phyloP scores from a whole-genome alignment of 2,888 invertebrate genomes.

The Pollenia angustigena region DNA sequence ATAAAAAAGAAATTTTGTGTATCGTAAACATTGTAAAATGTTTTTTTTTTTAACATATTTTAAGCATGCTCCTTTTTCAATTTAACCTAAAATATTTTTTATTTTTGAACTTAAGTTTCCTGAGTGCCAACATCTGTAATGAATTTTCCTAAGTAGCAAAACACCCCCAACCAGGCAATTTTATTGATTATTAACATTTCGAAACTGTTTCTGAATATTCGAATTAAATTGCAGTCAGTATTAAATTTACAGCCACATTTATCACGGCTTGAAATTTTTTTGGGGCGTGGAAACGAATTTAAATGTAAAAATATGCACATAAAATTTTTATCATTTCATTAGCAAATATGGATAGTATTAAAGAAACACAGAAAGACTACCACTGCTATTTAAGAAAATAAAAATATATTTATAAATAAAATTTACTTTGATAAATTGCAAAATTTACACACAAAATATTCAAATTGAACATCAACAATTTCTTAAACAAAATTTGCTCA shows the following conservation, averaged over 20 bases:
- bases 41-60: too few relatives aligned
- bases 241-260: conserved; percentile 7
- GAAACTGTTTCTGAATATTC: conserved; percentile 3
- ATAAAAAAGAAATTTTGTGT: too few relatives aligned
- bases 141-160: not conserved
- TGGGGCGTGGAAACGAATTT: conserved; percentile 13
- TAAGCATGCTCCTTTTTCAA: too few relatives aligned
- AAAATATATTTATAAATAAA: not conserved
- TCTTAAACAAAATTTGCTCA: conserved; percentile 30
- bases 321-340: conserved; percentile 15
- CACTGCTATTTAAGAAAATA: not conserved
- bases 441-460: not conserved
- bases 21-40: too few relatives aligned
- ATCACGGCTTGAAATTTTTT: not conserved
- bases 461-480: conserved; percentile 39
- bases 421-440: conserved; percentile 36
- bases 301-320: not conserved
- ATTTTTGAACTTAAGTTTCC: not conserved
- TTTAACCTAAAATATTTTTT: too few relatives aligned
- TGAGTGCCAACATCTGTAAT: not conserved
- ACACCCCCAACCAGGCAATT: not conserved
- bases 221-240: conserved; percentile 9
- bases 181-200: conserved; percentile 5
- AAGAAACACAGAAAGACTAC: too few relatives aligned
- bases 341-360: too few relatives aligned